These are phyloP conservation scores for Semotilus atromaculatus DNA, from an alignment of 2,797 vertebrate species.

Conservation along the genomic window DNA sequence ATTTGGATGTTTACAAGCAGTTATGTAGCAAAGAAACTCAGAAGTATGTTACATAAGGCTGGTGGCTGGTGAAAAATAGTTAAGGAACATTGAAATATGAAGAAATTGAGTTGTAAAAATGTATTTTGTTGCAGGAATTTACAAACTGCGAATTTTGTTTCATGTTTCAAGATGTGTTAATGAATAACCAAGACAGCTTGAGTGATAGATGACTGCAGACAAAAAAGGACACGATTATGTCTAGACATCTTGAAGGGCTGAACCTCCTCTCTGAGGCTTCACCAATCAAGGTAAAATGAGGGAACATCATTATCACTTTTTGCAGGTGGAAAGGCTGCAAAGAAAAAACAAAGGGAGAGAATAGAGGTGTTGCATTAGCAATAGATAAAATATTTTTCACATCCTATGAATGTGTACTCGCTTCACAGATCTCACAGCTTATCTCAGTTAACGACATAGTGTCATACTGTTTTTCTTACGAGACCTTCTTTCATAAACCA, in stretches of 20 bases:
- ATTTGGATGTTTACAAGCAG: background rate
- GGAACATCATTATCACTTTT: constrained; percentile 17
- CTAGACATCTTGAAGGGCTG: background rate
- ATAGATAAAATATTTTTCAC: background rate
- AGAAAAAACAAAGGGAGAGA: background rate
- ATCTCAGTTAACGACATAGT: background rate
- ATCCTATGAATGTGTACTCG: background rate
- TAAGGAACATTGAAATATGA: background rate
- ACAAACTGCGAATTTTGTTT: constrained; percentile 6
- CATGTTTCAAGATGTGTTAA: background rate
- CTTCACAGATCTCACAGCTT: background rate
- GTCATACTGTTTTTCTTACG: background rate
- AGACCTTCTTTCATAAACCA: no score
- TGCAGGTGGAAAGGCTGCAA: background rate
- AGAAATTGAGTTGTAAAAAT: background rate
- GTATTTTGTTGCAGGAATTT: background rate
- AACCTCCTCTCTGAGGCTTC: background rate
- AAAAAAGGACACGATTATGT: background rate
- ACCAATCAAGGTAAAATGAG: constrained; percentile 10
- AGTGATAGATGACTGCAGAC: constrained; percentile 2
- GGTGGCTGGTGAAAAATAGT: background rate
- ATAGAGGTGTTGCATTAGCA: constrained; percentile 22
- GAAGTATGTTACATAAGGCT: background rate
- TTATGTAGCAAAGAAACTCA: constrained; percentile 4
- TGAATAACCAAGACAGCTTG: background rate